Base-by-base conservation (phyloP, 2,888 invertebrate species). In the Drosophila helvetica region DNA sequence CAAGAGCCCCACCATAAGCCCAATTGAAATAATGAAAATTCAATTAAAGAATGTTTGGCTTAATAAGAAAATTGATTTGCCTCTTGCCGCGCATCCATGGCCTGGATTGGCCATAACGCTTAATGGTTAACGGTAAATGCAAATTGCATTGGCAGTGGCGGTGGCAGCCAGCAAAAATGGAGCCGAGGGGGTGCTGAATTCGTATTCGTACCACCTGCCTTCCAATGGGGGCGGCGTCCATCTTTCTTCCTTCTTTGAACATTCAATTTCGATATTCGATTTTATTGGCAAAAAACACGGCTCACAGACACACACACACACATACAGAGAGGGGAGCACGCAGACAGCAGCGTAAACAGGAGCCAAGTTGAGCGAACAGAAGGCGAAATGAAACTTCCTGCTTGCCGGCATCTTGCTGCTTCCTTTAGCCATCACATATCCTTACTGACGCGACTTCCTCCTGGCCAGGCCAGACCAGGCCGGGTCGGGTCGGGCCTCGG, bases 181-280 rank as follows among this genome's bases (percentile, higher is more conserved):
- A 15, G 38, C 19, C 42, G n/a, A 17, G 38, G 38, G 38, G 38
- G n/a, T 15, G 27, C 8, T 27, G 27, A 25, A 25, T 6, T 25
- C 25, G 25, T 25, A 25, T 25, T 25, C 25, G 25, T 25, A 25
- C 48, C 47, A 64, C 65, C 66, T 73, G 74, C 43, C 38, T 30
- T 48, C 68, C 53, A 47, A 73, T 69, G 51, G 60, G 48, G 43
- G 57, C 22, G 64, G 50, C 58, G 51, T 43, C 33, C 9, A 1
- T 5, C 33, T 12, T 5, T 12, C 12, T 50, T 60, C 55, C 57
- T 18, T 47, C 63, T 50, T 25, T 71, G 75, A 82, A 89, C 88
- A 85, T 85, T 89, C 88, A 87, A 85, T 85, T 89, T 87, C 82
- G 89, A 87, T 85, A 82, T 87, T 89, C 88, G 88, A 87, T 84